Percentiles rank a stretch among this genome's conserved stretches.
These are phyloP conservation scores for Hormiphora californensis DNA, from an alignment of 37 sponge, comb jelly and placozoan species.

Conservation along the genomic window DNA sequence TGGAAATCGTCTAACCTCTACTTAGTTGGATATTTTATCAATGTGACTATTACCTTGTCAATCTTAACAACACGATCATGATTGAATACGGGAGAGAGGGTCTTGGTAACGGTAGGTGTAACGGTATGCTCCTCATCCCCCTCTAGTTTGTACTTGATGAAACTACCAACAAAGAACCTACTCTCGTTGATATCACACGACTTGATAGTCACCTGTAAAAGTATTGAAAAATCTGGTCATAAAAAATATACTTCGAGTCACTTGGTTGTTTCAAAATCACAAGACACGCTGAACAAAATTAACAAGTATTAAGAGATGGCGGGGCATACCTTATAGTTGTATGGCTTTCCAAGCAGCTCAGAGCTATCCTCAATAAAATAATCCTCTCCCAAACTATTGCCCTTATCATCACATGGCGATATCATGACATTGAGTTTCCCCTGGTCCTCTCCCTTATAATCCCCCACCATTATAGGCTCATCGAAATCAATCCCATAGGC, in stretches of 20 bases:
- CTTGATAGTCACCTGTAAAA: conserved; percentile 28
- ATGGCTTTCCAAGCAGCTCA: conserved; percentile 58
- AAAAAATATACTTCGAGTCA: too few species aligned
- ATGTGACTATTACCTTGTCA: not conserved
- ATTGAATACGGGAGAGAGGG: conserved; percentile 55
- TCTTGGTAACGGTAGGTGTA: conserved; percentile 1
- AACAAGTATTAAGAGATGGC: not conserved
- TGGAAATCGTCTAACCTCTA: too few species aligned
- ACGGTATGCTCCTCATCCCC: conserved; percentile 8
- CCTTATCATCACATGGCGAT: conserved; percentile 19
- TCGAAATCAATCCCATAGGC: conserved; percentile 58
- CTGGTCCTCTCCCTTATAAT: conserved; percentile 57
- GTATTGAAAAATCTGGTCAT: too few species aligned
- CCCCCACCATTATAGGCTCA: conserved; percentile 13
- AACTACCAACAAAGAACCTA: conserved; percentile 24
- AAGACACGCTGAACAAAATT: not conserved
- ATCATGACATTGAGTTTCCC: conserved; percentile 13
- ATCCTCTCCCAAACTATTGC: conserved; percentile 55
- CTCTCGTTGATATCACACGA: conserved; percentile 15
- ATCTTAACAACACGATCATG: conserved; percentile 47
- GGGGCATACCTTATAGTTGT: conserved; percentile 49
- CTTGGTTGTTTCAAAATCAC: too few species aligned
- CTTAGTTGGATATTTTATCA: too few species aligned
- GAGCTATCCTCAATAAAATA: conserved; percentile 56
- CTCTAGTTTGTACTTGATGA: conserved; percentile 8